Percentiles rank a stretch among this genome's conserved stretches.
These are phyloP conservation scores for Abrostola triplasia DNA, from an alignment of 2,888 invertebrate genomes.

Conservation along the genomic window DNA sequence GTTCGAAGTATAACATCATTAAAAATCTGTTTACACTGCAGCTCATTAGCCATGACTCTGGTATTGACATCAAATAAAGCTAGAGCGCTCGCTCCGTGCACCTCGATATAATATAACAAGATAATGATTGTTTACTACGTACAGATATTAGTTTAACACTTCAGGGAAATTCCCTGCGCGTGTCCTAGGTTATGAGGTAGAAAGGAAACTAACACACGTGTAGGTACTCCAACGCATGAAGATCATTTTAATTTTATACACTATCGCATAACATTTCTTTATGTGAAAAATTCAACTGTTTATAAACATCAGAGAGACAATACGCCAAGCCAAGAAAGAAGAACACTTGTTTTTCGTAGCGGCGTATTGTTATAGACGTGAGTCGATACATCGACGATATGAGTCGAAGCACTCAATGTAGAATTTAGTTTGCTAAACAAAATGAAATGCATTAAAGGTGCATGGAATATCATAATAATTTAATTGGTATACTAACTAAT, in stretches of 20 bases:
- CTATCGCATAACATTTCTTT: constrained; percentile 11
- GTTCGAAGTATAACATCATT: constrained; percentile 11
- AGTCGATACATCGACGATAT: too few relatives aligned
- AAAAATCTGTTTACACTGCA: constrained; percentile 12
- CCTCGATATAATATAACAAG: constrained; percentile 24
- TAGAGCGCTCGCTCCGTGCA: constrained; percentile 16
- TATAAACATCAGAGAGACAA: constrained; percentile 41
- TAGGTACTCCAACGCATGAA: too few relatives aligned
- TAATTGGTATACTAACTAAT: too few relatives aligned
- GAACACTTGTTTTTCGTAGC: constrained; percentile 60
- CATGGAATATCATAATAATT: not conserved
- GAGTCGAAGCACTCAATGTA: constrained; percentile 54
- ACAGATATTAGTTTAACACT: constrained; percentile 2
- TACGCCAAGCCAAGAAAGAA: constrained; percentile 53
- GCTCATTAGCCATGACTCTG: constrained; percentile 32
- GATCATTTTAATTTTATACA: not conserved
- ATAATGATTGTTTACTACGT: constrained; percentile 7
- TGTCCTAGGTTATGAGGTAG: too few relatives aligned
- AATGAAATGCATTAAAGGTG: not conserved
- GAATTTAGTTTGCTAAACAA: constrained; percentile 64
- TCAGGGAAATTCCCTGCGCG: not conserved
- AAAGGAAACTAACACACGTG: too few relatives aligned
- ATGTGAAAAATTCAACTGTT: constrained; percentile 29
- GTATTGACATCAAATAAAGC: constrained; percentile 40
- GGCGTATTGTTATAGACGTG: constrained; percentile 57